Conservation (phyloP, 2,797 vertebrate genomes). For the Delichon dasypus region DNA sequence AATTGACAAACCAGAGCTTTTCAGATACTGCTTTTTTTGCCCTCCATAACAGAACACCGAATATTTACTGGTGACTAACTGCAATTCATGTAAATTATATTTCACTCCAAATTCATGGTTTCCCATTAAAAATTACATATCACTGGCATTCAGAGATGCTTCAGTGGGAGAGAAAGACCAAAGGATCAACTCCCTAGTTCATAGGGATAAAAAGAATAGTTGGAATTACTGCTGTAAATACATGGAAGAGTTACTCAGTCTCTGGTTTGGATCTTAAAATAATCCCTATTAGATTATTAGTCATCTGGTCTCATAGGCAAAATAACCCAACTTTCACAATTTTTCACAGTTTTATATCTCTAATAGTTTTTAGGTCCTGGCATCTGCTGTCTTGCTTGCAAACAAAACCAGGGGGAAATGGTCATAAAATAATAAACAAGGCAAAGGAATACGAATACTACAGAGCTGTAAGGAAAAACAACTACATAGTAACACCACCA, state of each 20-base stretch:
- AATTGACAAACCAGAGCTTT: neutral
- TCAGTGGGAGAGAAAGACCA: neutral
- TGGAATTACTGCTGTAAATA: neutral
- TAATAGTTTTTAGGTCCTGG: neutral
- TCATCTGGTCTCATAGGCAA: neutral
- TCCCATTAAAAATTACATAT: neutral
- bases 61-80: neutral
- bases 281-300: neutral
- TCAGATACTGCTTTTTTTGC: neutral
- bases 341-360: neutral
- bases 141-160: neutral
- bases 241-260: neutral
- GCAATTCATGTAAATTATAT: neutral
- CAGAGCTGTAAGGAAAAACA: neutral
- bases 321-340: neutral
- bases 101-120: neutral
- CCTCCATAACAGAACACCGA: neutral
- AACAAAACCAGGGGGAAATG: neutral
- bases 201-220: neutral
- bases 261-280: neutral
- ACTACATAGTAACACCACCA: neutral
- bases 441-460: neutral
- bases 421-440: neutral
- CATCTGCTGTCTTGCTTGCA: neutral
- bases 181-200: neutral